Percentiles rank a stretch among this genome's conserved stretches.
Evolutionary conservation across 2,888 invertebrate species (phyloP).

Genomic region (Scaptomyza polygonia): DNA sequence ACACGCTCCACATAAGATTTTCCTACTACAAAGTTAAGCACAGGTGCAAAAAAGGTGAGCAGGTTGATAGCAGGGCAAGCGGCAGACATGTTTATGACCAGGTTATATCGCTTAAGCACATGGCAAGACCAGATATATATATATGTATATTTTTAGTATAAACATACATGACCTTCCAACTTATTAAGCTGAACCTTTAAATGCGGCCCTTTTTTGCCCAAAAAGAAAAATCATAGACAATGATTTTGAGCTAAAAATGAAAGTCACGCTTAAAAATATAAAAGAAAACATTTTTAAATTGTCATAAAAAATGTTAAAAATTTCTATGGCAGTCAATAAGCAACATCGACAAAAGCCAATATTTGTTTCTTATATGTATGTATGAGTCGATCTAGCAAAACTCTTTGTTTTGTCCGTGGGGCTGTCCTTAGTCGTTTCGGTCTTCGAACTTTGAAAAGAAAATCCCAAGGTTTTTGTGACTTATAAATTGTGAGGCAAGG

Average conservation of each 20-base stretch:
- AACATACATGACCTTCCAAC: slow-evolving; percentile 3
- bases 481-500: neutral
- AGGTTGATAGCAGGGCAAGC: neutral
- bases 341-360: too few relatives aligned
- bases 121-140: neutral
- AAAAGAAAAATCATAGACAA: neutral
- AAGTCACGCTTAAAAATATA: neutral
- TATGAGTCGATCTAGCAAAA: neutral
- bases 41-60: neutral
- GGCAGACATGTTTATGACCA: slow-evolving; percentile 3
- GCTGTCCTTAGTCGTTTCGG: neutral
- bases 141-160: too few relatives aligned
- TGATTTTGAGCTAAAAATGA: neutral
- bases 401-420: neutral
- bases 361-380: too few relatives aligned
- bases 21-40: slow-evolving; percentile 1
- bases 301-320: too few relatives aligned
- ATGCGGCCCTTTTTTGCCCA: too few relatives aligned
- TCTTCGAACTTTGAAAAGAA: slow-evolving; percentile 5
- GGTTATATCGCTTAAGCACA: slow-evolving; percentile 5
- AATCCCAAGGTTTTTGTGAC: neutral
- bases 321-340: too few relatives aligned
- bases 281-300: too few relatives aligned
- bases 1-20: slow-evolving; percentile 28
- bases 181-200: neutral